phyloP scores from a whole-genome alignment of 37 sponge, comb jelly and placozoan genomes.

The Axinella damicornis region DNA sequence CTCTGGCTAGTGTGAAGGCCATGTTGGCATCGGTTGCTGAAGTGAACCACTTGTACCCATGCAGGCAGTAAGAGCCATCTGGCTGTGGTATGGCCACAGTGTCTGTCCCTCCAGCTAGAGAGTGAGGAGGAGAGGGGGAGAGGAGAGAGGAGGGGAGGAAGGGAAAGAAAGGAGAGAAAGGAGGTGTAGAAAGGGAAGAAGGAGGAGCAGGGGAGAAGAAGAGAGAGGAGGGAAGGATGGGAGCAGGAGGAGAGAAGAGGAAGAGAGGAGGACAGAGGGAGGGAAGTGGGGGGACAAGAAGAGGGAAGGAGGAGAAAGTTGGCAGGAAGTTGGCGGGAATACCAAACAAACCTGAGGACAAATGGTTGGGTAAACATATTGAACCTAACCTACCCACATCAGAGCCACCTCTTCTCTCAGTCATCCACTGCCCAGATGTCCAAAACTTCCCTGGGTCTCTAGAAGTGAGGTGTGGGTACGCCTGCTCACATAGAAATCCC shows the following conservation, averaged over 20 bases:
- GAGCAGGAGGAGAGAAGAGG: not conserved
- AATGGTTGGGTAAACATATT: not conserved
- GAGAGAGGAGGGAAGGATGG: not conserved
- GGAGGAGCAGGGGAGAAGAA: not conserved
- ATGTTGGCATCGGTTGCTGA: constrained; percentile 95
- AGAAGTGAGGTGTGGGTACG: constrained; percentile 68
- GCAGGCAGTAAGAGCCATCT: constrained; percentile 62
- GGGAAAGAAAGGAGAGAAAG: too few relatives aligned
- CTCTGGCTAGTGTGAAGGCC: constrained; percentile 89
- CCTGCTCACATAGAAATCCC: constrained; percentile 8
- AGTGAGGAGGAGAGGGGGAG: too few relatives aligned
- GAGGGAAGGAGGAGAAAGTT: not conserved
- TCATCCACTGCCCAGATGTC: constrained; percentile 99
- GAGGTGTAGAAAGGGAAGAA: not conserved
- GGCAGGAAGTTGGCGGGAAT: not conserved
- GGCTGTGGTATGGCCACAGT: constrained; percentile 71
- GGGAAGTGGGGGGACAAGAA: not conserved
- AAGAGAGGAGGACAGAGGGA: too few relatives aligned
- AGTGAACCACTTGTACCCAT: constrained; percentile 98
- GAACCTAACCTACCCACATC: constrained; percentile 81
- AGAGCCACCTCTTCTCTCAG: constrained; percentile 94
- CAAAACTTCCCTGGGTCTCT: constrained; percentile 83
- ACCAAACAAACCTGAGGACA: not conserved
- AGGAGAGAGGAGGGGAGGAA: too few relatives aligned
- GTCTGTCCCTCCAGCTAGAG: constrained; percentile 75